A percentile compares a stretch with the other conserved stretches of the same genome.
phyloP scores from a whole-genome alignment of 2,797 vertebrate species.

The Syndactyla subalaris region DNA sequence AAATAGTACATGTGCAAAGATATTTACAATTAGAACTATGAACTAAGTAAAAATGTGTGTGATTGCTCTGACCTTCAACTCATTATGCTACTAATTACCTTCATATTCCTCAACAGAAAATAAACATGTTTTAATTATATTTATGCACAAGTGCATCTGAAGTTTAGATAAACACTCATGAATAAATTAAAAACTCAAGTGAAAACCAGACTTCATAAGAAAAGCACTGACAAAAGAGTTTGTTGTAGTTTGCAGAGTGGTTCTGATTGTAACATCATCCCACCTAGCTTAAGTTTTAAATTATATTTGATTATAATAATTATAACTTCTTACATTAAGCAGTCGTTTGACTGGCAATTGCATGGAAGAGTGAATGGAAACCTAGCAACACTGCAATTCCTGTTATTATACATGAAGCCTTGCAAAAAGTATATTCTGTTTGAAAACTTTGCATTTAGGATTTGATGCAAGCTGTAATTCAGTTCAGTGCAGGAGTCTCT shows the following conservation, averaged over 20 bases:
- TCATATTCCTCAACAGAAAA: background rate
- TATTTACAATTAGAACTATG: background rate
- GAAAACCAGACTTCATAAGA: background rate
- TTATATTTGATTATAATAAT: background rate
- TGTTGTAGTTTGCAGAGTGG: background rate
- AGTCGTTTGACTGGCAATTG: background rate
- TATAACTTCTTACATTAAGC: background rate
- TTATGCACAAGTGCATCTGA: background rate
- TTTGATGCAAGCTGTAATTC: background rate
- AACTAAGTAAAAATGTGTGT: background rate
- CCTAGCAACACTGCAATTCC: background rate
- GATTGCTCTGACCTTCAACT: slow-evolving; percentile 26
- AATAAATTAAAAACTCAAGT: background rate
- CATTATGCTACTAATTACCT: background rate
- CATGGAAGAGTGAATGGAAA: background rate
- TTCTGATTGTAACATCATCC: background rate
- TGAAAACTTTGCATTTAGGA: background rate
- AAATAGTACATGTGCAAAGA: background rate
- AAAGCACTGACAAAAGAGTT: background rate
- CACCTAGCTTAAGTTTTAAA: background rate
- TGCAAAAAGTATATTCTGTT: background rate
- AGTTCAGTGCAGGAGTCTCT: background rate
- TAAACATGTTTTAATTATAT: slow-evolving; percentile 1
- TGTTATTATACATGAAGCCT: background rate
- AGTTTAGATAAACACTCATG: background rate